Evolutionary conservation across 2,113 vertebrate species (phyloP), one percentile per base, ranked within the genome.

Genomic region (Nettapus auritus): DNA sequence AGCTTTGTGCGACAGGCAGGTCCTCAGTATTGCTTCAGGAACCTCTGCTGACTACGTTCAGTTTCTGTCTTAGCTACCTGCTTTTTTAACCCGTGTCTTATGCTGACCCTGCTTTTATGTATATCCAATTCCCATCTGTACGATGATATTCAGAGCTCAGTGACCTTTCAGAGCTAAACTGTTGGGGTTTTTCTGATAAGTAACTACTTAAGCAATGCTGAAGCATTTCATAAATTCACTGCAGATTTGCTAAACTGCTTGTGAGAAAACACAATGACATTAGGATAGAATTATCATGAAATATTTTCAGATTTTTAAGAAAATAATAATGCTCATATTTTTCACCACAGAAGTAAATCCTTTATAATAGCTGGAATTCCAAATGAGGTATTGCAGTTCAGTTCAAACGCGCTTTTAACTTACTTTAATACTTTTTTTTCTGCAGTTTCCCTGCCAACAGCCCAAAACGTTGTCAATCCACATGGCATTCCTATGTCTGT

Each of bases 81-180:
- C 21, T 63, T 82, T 94, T 94, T 63, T 46, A 94, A 92, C 63
- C 59, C 66, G 19, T 81, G 33, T 69, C 85, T 85, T 82, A 48
- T 6, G 8, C 20, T 67, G 22, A 40, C 17, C 55, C 50, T 50
- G 67, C 26, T 80, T 91, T 85, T 89, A 33, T 69, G 48, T 50
- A 57, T 55, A 36, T 46, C 48, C 56, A 83, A 3, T 44, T 82
- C 55, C 56, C 68, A 80, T 34, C 63, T 44, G 31, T 34, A 89
- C 62, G 79, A 48, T 4, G 7, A 57, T 73, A 69, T 55, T 77
- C 63, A 80, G 75, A 94, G 62, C 59, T 80, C 50, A 77, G 63
- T 76, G 82, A 91, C 88, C 70, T 96, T 93, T 80, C 36, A 82
- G 20, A 93, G 40, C 22, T 66, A 57, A 94, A 62, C 60, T 60